phyloP scores from a whole-genome alignment of 2,113 vertebrate genomes.

The Sylvia atricapilla region DNA sequence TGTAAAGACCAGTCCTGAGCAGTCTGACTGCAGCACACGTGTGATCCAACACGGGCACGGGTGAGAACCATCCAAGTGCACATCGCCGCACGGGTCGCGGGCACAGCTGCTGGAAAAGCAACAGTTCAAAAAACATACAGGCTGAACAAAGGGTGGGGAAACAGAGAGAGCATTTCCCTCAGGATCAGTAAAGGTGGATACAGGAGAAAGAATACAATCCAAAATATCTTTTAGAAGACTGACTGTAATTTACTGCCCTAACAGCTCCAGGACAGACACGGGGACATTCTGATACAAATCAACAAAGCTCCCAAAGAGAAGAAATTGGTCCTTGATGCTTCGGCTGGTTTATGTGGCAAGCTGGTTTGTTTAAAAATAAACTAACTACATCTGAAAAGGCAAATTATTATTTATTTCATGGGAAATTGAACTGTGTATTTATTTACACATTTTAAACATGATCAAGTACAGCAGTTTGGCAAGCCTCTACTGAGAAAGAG shows the following conservation, averaged over 20 bases:
- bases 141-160: background rate
- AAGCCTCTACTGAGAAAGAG: constrained; percentile 43
- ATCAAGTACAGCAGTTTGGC: constrained; percentile 56
- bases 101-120: background rate
- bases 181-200: background rate
- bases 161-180: background rate
- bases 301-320: background rate
- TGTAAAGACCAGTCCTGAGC: background rate
- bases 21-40: background rate
- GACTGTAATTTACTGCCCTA: background rate
- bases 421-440: constrained; percentile 54
- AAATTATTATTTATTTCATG: constrained; percentile 59
- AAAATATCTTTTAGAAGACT: background rate
- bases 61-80: background rate
- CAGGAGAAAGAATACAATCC: background rate
- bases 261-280: background rate
- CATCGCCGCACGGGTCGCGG: rapidly evolving
- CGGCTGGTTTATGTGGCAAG: constrained; percentile 3
- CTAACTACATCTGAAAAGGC: constrained; percentile 29
- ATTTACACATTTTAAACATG: constrained; percentile 60
- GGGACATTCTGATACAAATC: background rate
- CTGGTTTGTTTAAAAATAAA: constrained; percentile 39
- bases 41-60: rapidly evolving
- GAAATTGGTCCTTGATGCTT: background rate
- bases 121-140: background rate